Evolutionary conservation across 2,888 invertebrate species (phyloP), one percentile per base, ranked within the genome.

Genomic region (Pheosia gnoma): DNA sequence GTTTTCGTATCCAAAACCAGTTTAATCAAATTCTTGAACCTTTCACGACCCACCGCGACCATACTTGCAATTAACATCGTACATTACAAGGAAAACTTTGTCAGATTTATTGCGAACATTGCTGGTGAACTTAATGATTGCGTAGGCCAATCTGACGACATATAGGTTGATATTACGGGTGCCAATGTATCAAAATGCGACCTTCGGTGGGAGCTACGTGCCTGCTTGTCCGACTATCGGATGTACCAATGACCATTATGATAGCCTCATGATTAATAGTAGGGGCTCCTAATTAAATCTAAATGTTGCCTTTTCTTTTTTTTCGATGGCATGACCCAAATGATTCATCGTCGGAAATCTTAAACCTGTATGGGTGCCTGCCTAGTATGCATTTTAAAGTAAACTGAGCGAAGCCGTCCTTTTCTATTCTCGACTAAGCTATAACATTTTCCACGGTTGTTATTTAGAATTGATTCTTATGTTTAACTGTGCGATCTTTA

Each of bases 161-260:
- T 66, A 71, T 41, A 61, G 58, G 38, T 58, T 65, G 66, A 63
- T 71, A 65, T 70, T 68, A 68, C 70, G 63, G 69, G 60, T 68
- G 61, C 58, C 57, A 65, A 62, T 60, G 62, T 66, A 68, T 62
- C 62, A 67, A 74, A 71, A 59, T 58, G 54, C 59, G 74, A 77
- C 82, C 82, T 84, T 82, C 75, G 49, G 61, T 57, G 38, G 51
- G 57, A 59, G 59, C 60, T 67, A 78, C 78, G 77, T 80, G 79
- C 72, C 60, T 61, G 63, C 58, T 66, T 68, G 70, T 66, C 63
- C 57, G 54, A 63, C 67, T 43, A 47, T 60, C 68, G 25, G 53
- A 59, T 68, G 65, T 63, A 70, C 69, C 73, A 78, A 68, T 74
- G 77, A 64, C 66, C 76, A 78, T 72, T 78, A 74, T 77, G 74